Percentiles rank a stretch among this genome's conserved stretches.
These are phyloP conservation scores for Musca vetustissima DNA, from an alignment of 1,140 invertebrate genomes.

Conservation along the genomic window DNA sequence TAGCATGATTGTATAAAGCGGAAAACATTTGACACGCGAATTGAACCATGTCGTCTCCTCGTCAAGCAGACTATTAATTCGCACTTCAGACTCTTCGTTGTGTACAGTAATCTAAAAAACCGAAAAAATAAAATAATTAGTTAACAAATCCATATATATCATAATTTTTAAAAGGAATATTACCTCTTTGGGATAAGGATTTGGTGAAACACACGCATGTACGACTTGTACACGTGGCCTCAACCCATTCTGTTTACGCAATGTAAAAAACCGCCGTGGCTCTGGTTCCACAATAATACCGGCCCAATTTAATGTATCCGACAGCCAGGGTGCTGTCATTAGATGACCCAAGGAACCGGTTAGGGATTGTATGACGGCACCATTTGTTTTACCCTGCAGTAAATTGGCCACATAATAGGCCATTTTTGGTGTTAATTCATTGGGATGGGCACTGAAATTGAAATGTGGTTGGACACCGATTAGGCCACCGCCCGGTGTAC, in stretches of 20 bases:
- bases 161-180: background rate
- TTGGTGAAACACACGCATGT: constrained; percentile 74
- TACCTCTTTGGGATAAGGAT: constrained; percentile 73
- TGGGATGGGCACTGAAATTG: constrained; percentile 53
- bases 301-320: constrained; percentile 69
- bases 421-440: constrained; percentile 47
- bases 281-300: constrained; percentile 76
- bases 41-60: constrained; percentile 56
- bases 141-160: background rate
- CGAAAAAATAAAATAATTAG: background rate
- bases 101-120: constrained; percentile 63
- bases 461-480: constrained; percentile 30
- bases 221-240: constrained; percentile 63
- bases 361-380: constrained; percentile 60
- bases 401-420: constrained; percentile 56
- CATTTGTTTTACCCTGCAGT: constrained; percentile 58
- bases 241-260: constrained; percentile 60
- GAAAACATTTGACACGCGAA: constrained; percentile 79
- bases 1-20: constrained; percentile 76
- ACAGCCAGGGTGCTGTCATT: constrained; percentile 62
- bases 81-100: constrained; percentile 62
- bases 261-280: constrained; percentile 67
- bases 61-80: constrained; percentile 61
- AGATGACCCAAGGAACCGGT: constrained; percentile 56
- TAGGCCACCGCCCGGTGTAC: constrained; percentile 28